phyloP scores from a whole-genome alignment of 1,140 invertebrate species.

The Microplitis mediator region DNA sequence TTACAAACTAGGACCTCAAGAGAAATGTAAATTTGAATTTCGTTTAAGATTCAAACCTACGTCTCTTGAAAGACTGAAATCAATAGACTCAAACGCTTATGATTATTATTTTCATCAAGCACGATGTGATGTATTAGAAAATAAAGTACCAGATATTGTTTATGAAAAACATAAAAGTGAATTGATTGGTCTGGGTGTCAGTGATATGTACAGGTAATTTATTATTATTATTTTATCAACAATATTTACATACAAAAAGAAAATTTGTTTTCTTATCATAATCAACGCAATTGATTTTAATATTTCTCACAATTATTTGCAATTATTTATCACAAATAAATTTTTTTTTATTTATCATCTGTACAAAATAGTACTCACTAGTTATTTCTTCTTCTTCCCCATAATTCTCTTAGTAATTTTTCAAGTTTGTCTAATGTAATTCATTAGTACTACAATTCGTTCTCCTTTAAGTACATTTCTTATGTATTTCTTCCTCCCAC shows the following conservation, averaged over 20 bases:
- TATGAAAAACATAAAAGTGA: constrained; percentile 77
- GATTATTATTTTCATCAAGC: constrained; percentile 88
- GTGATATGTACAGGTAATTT: constrained; percentile 77
- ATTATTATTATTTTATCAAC: constrained; percentile 6
- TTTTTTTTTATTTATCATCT: too few relatives aligned
- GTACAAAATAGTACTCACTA: too few relatives aligned
- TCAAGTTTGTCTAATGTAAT: too few relatives aligned
- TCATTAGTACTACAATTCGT: too few relatives aligned
- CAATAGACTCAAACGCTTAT: constrained; percentile 75
- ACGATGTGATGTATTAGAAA: constrained; percentile 77
- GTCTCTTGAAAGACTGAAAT: constrained; percentile 68
- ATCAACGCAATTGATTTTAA: too few relatives aligned
- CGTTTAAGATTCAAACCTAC: constrained; percentile 78
- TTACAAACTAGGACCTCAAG: constrained; percentile 60
- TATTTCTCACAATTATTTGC: too few relatives aligned
- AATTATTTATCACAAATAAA: too few relatives aligned
- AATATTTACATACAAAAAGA: constrained; percentile 3
- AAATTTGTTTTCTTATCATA: background rate
- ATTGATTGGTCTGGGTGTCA: constrained; percentile 79
- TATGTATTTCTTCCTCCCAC: too few relatives aligned
- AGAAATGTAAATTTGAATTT: constrained; percentile 70
- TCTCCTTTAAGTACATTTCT: too few relatives aligned
- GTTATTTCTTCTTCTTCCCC: too few relatives aligned
- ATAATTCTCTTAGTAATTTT: too few relatives aligned
- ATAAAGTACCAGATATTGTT: constrained; percentile 77